Base-by-base conservation (phyloP, 2,113 vertebrate species). In the Callorhinus ursinus region DNA sequence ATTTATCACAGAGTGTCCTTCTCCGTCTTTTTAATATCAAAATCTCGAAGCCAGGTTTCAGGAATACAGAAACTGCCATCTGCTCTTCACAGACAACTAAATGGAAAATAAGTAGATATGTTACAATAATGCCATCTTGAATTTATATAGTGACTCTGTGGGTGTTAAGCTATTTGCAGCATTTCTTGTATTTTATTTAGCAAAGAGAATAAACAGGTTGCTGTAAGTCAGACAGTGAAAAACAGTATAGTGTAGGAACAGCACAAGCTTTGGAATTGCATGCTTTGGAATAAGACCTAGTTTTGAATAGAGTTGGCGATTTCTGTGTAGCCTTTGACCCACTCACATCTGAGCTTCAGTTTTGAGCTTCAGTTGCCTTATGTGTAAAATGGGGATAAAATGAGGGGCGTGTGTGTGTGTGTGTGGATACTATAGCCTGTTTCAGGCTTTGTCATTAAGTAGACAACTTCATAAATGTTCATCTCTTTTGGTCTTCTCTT, bases 1-100 rank as follows among this genome's bases (percentile, higher is more conserved):
- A 31, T 89, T 94, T 86, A 51, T 65, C 80, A 67, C 55, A n/a
- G 4, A 57, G 13, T 28, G 16, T 72, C 36, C 63, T 88, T 86
- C 36, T 74, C 79, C 72, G 49, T 91, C 77, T 79, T 74, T 81
- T 93, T 82, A 49, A 86, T 90, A 86, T 77, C 42, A 59, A 84
- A 77, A 55, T 72, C 36, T 89, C 59, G 77, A 76, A 67, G 74
- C 65, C 9, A n/a, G 13, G 14, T 69, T 82, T 81, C 31, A 89
- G n/a, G 65, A 57, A 28, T 57, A 49, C 18, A 72, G 59, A 53
- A 57, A 51, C 33, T 46, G 19, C 31, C 77, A 1, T 82, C 55
- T 46, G 24, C 42, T 93, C 36, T 61, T 87, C 81, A 59, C 36
- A 83, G 85, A 82, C 74, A 82, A 51, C 80, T 7, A 63, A 87